phyloP scores from a whole-genome alignment of 2,113 vertebrate genomes.

The Mormoops blainvillei region DNA sequence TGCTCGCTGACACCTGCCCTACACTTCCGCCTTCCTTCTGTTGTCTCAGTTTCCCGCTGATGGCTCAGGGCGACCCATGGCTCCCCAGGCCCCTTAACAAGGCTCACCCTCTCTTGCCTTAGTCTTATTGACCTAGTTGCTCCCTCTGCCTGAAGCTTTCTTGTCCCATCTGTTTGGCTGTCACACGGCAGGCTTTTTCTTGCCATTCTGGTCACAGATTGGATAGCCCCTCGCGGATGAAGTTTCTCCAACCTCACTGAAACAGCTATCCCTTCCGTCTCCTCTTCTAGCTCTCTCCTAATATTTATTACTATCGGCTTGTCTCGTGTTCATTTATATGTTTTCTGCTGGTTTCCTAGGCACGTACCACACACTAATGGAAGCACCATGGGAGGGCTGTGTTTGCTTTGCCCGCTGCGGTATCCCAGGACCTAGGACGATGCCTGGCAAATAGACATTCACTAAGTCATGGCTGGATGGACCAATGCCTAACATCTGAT shows the following conservation, averaged over 20 bases:
- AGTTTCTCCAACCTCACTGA: neutral
- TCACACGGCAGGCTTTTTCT: neutral
- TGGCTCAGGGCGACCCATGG: neutral
- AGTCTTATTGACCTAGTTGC: neutral
- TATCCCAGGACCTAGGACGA: neutral
- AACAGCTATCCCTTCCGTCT: neutral
- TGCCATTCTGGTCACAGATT: neutral
- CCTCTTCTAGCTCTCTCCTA: too few species aligned
- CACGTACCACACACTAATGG: neutral
- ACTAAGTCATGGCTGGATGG: neutral
- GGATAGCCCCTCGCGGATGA: neutral
- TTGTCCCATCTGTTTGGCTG: rapidly evolving
- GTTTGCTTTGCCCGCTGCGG: neutral
- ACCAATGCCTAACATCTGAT: neutral
- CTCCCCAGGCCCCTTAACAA: neutral
- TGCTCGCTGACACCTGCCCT: neutral
- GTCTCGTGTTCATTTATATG: neutral
- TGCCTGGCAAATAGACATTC: neutral
- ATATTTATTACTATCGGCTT: neutral
- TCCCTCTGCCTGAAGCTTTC: neutral
- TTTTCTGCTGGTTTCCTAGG: neutral
- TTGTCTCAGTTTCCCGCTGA: neutral
- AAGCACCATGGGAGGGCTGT: neutral
- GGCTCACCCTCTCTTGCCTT: neutral
- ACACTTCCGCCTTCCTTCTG: neutral